Evolutionary conservation across 2,113 vertebrate species (phyloP).

Genomic region (Nothobranchius furzeri): DNA sequence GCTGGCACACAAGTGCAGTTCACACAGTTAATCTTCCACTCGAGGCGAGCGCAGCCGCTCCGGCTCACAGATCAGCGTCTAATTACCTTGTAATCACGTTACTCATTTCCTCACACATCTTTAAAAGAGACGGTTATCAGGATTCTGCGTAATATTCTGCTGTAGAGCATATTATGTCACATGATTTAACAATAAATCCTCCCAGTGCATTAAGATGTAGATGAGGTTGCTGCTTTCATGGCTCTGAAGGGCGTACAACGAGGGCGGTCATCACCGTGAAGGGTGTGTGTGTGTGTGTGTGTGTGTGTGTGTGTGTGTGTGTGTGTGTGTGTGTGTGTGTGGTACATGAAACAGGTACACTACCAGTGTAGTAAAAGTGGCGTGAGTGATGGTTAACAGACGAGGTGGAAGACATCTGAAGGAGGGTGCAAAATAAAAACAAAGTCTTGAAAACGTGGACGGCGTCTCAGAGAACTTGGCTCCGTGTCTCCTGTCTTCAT

Average conservation of each 20-base stretch:
- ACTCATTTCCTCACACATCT: conserved; percentile 14
- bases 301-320: not conserved
- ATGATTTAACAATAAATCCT: conserved; percentile 22
- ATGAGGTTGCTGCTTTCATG: conserved; percentile 10
- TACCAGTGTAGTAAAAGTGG: not conserved
- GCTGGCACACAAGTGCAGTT: not conserved
- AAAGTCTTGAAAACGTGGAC: not conserved
- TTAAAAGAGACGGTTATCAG: conserved; percentile 4
- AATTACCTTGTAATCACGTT: conserved; percentile 37
- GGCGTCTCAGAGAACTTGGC: not conserved
- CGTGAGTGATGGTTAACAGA: not conserved
- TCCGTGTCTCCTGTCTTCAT: not conserved
- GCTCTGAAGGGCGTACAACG: conserved; percentile 9
- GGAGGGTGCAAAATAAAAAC: not conserved
- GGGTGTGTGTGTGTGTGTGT: too few species aligned
- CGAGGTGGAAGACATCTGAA: not conserved
- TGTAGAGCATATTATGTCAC: conserved; percentile 5
- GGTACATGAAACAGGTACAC: conserved; percentile 9
- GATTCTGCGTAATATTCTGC: conserved; percentile 9
- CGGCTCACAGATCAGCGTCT: conserved; percentile 10
- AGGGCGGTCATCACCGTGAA: not conserved
- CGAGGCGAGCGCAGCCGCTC: conserved; percentile 9
- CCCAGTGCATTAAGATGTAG: not conserved
- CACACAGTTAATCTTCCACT: conserved; percentile 5
- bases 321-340: too few species aligned